Base-by-base conservation (phyloP, 1,140 invertebrate genomes). In the Alviniconcha marisindica region DNA sequence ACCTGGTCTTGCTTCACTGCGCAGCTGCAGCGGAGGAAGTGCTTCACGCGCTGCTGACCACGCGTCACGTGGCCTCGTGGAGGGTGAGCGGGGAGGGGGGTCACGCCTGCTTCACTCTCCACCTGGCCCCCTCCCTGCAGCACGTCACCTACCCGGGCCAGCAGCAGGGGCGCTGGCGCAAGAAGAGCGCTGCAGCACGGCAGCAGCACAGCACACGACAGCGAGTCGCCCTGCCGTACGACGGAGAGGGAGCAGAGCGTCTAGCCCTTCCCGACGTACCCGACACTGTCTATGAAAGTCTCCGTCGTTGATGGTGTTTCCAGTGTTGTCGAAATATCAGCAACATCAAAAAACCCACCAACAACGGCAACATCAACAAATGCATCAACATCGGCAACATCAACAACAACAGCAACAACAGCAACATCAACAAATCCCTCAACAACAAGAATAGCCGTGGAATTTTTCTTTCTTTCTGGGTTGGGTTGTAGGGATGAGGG, bases 81-180 rank as follows among this genome's bases (percentile, higher is more conserved):
- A 66, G 15, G 63, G 63, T 66, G 28, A 33, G 63, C 31, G 63
- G 63, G 0, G 63, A 66, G 28, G 28, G 28, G 63, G 63, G 63
- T 0, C 28, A 33, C 31, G 33, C 63, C 63, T 33, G n/a, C 63
- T 66, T 66, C 63, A 31, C 33, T 31, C n/a, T 66, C 63, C 63
- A 33, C 63, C 63, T 66, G 0, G 24, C 63, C 63, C 63, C 63
- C n/a, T 66, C 63, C 63, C 14, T 31, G n/a, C n/a, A 33, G 12
- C n/a, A 33, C 63, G 28, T 66, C 24, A 28, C 15, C 31, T 31
- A 28, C n/a, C 63, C n/a, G 10, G 63, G 63, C 4, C n/a, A 28
- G 63, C 63, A 66, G 31, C 63, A 33, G 28, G 63, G 63, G n/a
- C 63, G 63, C 63, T 66, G 63, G 63, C 63, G 31, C 10, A 66